A percentile compares a stretch with the other conserved stretches of the same genome.
Evolutionary conservation across 2,888 invertebrate genomes (phyloP).

Genomic region (Caenorhabditis imperialis): DNA sequence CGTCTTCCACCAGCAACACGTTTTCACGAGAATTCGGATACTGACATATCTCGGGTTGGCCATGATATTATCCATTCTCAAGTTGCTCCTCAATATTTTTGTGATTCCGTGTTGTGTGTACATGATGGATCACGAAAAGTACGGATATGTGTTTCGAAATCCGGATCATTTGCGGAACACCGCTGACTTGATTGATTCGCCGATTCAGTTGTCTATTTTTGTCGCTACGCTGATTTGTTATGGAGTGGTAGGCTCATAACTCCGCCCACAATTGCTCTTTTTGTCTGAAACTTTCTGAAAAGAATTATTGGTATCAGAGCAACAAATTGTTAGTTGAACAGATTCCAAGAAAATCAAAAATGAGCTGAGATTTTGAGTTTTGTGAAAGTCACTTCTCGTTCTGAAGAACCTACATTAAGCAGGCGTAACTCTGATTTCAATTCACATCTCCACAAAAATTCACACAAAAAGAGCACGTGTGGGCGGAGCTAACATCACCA

Average conservation of each 20-base stretch:
- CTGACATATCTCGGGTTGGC: background rate
- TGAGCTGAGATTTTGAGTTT: constrained; percentile 3
- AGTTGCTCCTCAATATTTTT: background rate
- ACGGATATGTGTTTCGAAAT: constrained; percentile 7
- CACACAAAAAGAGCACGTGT: no score
- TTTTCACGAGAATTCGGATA: constrained; percentile 2
- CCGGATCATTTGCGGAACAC: constrained; percentile 1
- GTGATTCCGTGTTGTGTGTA: constrained; percentile 32
- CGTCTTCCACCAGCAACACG: constrained; percentile 6
- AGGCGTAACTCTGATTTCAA: no score
- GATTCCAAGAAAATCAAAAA: no score
- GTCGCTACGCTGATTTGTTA: background rate
- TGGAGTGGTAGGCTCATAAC: background rate
- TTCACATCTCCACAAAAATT: no score
- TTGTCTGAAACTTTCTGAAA: no score
- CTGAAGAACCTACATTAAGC: no score
- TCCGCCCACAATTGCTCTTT: no score
- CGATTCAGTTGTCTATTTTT: constrained; percentile 5
- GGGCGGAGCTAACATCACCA: no score
- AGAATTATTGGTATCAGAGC: no score
- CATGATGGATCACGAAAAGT: constrained; percentile 8
- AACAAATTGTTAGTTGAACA: no score
- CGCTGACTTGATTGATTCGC: background rate
- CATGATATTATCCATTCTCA: background rate
- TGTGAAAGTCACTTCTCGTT: no score